A percentile compares a stretch with the other conserved stretches of the same genome.
These are phyloP conservation scores for Philereme transversata DNA, from an alignment of 2,888 invertebrate species.

Conservation along the genomic window DNA sequence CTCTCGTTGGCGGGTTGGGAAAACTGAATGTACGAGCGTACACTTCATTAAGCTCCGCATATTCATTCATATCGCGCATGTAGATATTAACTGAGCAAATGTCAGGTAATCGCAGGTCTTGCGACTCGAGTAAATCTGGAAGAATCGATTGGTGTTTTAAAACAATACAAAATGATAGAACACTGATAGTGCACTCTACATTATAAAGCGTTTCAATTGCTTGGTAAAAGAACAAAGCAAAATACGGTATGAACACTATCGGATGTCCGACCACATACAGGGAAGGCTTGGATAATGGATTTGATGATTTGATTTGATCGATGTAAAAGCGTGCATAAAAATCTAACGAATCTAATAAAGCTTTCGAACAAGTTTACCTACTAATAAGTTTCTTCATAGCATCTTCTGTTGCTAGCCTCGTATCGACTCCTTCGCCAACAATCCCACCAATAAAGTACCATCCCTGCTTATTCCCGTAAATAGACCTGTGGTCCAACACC, in stretches of 20 bases:
- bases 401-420: conserved; percentile 86
- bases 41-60: conserved; percentile 89
- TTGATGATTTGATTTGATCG: too few species aligned
- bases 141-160: conserved; percentile 30
- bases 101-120: conserved; percentile 84
- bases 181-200: too few species aligned
- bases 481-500: conserved; percentile 85
- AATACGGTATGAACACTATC: too few species aligned
- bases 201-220: too few species aligned
- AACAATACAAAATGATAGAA: not conserved
- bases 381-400: conserved; percentile 91
- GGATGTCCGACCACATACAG: too few species aligned
- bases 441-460: conserved; percentile 94
- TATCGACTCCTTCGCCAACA: conserved; percentile 87
- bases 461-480: conserved; percentile 88
- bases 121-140: conserved; percentile 79
- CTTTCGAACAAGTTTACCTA: conserved; percentile 86
- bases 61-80: conserved; percentile 92
- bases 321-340: conserved; percentile 33
- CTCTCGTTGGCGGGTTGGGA: conserved; percentile 92
- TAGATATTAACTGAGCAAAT: conserved; percentile 93
- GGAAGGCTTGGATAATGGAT: too few species aligned
- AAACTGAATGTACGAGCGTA: conserved; percentile 90
- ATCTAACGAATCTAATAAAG: conserved; percentile 48
- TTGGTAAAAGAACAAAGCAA: too few species aligned